Percentiles rank a stretch among this genome's conserved stretches.
Evolutionary conservation across 2,888 invertebrate species (phyloP).

Genomic region (Melinaea marsaeus): DNA sequence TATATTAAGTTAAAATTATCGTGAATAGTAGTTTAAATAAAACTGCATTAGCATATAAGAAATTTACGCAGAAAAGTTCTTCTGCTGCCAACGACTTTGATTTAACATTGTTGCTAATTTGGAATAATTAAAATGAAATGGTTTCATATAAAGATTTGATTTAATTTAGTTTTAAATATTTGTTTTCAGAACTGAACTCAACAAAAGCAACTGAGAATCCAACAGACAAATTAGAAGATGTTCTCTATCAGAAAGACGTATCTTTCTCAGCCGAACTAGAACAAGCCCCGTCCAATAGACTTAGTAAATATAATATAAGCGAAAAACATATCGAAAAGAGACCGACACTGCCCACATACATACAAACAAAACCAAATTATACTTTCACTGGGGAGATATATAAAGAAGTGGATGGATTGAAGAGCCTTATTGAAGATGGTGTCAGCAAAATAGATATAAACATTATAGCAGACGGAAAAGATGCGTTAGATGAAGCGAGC

Average conservation of each 20-base stretch:
- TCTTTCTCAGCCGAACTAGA: conserved; percentile 87
- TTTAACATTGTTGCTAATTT: no score
- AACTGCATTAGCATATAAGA: no score
- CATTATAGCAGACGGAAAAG: conserved; percentile 61
- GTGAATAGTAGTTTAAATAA: no score
- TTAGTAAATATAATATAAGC: conserved; percentile 61
- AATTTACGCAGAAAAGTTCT: no score
- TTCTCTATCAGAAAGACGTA: conserved; percentile 87
- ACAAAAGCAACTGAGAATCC: conserved; percentile 79
- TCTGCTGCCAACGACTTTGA: no score
- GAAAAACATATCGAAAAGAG: conserved; percentile 57
- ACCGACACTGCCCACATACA: conserved; percentile 38
- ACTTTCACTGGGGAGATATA: conserved; percentile 62
- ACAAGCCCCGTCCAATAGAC: conserved; percentile 73
- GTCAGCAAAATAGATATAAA: conserved; percentile 65
- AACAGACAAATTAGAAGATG: conserved; percentile 80
- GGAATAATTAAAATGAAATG: no score
- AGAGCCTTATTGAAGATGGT: conserved; percentile 68
- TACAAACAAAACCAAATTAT: conserved; percentile 43
- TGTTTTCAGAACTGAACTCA: conserved; percentile 82
- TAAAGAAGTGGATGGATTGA: conserved; percentile 64
- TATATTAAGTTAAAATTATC: no score
- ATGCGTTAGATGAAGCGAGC: conserved; percentile 40
- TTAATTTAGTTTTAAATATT: neutral
- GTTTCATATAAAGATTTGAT: no score